A percentile compares a stretch with the other conserved stretches of the same genome.
Conservation (phyloP, 2,113 vertebrate genomes). For the Mesoclemmys tuberculata region DNA sequence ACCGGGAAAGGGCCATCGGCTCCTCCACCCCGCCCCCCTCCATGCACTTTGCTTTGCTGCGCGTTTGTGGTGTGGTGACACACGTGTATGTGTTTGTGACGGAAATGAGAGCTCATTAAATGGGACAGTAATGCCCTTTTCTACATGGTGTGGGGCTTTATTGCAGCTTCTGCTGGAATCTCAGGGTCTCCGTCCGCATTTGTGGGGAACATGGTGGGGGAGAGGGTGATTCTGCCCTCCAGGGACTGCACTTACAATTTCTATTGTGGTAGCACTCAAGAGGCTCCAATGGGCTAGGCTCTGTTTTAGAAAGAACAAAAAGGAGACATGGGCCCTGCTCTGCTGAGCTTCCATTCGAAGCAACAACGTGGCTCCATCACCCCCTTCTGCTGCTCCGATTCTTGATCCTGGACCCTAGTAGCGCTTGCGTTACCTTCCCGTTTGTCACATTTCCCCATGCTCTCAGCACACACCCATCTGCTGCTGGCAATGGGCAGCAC, state of each 20-base stretch:
- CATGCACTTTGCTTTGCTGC: slow-evolving; percentile 58
- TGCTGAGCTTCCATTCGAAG: not conserved
- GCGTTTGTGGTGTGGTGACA: accelerated
- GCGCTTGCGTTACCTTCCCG: not conserved
- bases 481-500: not conserved
- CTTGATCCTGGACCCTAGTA: not conserved
- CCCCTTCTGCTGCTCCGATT: not conserved
- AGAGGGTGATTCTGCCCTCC: not conserved
- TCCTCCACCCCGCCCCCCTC: slow-evolving; percentile 1
- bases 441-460: not conserved
- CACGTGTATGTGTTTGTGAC: not conserved
- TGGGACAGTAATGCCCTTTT: slow-evolving; percentile 61
- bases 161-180: not conserved
- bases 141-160: slow-evolving; percentile 53
- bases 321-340: accelerated
- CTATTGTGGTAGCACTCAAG: not conserved
- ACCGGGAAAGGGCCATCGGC: not conserved
- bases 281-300: not conserved
- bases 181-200: too few relatives aligned
- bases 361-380: not conserved
- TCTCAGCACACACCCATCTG: not conserved
- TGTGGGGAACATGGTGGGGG: too few relatives aligned
- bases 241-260: accelerated
- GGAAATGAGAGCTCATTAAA: slow-evolving; percentile 66
- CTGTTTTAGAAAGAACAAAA: not conserved